Base-by-base conservation (phyloP, 53 echinoderm and acorn worm species). In the Paelopatides confundens region DNA sequence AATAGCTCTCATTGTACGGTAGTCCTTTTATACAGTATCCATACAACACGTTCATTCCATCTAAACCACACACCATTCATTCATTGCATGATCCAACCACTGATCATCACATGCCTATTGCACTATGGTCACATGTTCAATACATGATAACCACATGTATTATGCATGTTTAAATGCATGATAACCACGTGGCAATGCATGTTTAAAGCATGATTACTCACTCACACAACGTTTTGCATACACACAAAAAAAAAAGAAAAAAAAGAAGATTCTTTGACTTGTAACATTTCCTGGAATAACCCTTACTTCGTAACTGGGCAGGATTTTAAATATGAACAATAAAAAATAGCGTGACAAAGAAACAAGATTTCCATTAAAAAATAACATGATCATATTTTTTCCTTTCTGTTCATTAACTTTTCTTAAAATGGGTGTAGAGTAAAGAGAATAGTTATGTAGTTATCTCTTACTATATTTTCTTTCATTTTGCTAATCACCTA, bases 1-100 rank as follows among this genome's bases (percentile, higher is more conserved):
- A 74, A 74, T 74, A n/a, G 38, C 26, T 74, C 46, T 74, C 21
- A 74, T 74, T 74, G 39, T 40, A 28, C 39, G 74, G 38, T 74
- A 74, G 39, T 74, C 39, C 17, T 74, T 74, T 74, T 74, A 74
- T 74, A 74, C 74, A 74, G n/a, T 74, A 74, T 74, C 74, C 74
- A 74, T 74, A 74, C 74, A 74, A 17, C 15, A 46, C 58, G 58
- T 58, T 58, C 58, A 58, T 23, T 58, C 21, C 15, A 26, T 48
- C 58, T n/a, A 58, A 6, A 6, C 15, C 21, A 17, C 58, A 58
- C 58, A 58, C 58, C 24, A 58, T 58, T 21, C 58, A 58, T 58
- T 58, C 43, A 43, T 7, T 58, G 74, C 74, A 46, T 74, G 74
- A 74, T 46, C 46, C 28, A 21, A 28, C 39, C 74, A 74, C 43